Percentiles rank a stretch among this genome's conserved stretches.
phyloP scores from a whole-genome alignment of 2,888 invertebrate species.

The Automeris io region DNA sequence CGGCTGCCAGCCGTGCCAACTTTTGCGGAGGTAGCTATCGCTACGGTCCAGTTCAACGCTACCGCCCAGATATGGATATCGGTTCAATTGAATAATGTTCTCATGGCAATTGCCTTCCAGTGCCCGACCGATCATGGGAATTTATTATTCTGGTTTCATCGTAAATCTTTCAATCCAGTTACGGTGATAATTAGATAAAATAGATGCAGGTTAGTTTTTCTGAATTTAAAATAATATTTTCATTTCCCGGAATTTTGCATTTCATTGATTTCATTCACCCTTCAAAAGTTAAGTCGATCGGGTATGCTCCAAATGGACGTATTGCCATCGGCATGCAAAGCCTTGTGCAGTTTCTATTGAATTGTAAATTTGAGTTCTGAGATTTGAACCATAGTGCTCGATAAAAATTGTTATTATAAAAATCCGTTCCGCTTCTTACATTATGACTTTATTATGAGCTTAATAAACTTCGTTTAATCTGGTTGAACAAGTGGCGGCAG shows the following conservation, averaged over 20 bases:
- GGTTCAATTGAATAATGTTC: constrained; percentile 72
- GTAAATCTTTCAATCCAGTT: not conserved
- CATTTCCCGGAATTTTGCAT: not conserved
- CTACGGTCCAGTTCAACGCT: constrained; percentile 62
- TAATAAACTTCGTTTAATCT: too few relatives aligned
- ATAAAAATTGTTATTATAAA: constrained; percentile 41
- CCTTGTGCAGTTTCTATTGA: constrained; percentile 65
- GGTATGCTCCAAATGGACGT: constrained; percentile 66
- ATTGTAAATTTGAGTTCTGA: constrained; percentile 70
- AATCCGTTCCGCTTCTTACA: constrained; percentile 20
- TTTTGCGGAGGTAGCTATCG: constrained; percentile 73
- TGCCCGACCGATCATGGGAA: constrained; percentile 38
- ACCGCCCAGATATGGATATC: constrained; percentile 61
- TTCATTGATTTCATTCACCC: constrained; percentile 53
- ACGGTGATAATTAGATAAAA: not conserved
- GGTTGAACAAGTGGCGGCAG: too few relatives aligned
- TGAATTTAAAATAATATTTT: constrained; percentile 6
- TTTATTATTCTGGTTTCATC: constrained; percentile 31
- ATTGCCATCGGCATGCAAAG: constrained; percentile 74
- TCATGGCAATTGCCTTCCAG: constrained; percentile 59
- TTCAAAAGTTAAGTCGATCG: constrained; percentile 67
- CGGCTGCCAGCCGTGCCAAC: constrained; percentile 67
- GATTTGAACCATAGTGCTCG: constrained; percentile 46
- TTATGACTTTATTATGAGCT: constrained; percentile 10
- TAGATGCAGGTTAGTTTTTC: constrained; percentile 8